Evolutionary conservation across 2,888 invertebrate genomes (phyloP), one percentile per base, ranked within the genome.

Genomic region (Eumerus sabulonum): DNA sequence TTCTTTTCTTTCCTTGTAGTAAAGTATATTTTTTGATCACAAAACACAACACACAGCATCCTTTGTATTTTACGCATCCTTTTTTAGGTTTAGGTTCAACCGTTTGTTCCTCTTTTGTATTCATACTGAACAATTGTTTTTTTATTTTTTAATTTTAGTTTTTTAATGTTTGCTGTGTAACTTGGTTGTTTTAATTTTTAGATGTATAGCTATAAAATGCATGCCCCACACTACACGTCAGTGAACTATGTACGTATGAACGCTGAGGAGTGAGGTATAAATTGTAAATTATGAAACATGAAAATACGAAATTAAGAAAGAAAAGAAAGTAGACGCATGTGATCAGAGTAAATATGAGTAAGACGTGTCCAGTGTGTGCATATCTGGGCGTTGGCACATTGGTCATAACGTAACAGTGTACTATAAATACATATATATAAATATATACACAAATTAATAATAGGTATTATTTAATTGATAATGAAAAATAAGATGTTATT

Each of bases 401-500:
- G 74, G 68, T 68, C 67, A 70, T 66, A 70, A 79, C 74, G 73
- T 79, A 70, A 74, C 74, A 79, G 64, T 79, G 79, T 79, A 79
- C 70, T 74, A 74, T 74, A 79, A 68, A 63, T 45, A 42, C 54
- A 74, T 54, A 70, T 54, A 70, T 59, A 64, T 17, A 73, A 42
- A 76, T 60, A 59, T 44, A 54, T 62, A 79, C 60, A 79, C 79
- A 79, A 79, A 74, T 74, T 79, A 79, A 79, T 79, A 70, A 51
- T 74, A 79, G 79, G 79, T 74, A 79, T 79, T 79, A 79, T 79
- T 79, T 79, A 79, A 79, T 74, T 68, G 68, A 74, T 79, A 70
- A 79, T 79, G 74, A 51, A 45, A 36, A 73, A 74, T 79, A 79
- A 74, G 79, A 79, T 74, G 79, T 79, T 79, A 79, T 79, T 73